These are phyloP conservation scores for Mycteria americana DNA, from an alignment of 2,797 vertebrate genomes.

Conservation along the genomic window DNA sequence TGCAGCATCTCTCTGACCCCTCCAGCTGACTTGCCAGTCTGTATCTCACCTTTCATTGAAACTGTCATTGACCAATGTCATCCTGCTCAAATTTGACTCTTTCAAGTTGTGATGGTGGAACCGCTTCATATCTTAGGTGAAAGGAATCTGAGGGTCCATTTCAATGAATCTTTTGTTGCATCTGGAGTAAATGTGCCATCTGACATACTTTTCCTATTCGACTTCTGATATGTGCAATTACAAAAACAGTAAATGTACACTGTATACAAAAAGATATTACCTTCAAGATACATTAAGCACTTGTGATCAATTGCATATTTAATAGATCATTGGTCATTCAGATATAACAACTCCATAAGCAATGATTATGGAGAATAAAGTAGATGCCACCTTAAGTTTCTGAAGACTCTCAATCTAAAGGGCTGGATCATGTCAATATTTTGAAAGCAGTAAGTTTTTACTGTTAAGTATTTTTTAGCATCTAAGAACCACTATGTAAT, in stretches of 20 bases:
- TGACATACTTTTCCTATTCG: not conserved
- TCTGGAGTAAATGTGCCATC: not conserved
- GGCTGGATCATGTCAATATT: not conserved
- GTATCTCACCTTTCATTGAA: not conserved
- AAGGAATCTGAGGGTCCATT: not conserved
- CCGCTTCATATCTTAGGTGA: not conserved
- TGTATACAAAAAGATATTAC: not conserved
- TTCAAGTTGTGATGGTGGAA: not conserved
- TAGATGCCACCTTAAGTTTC: not conserved
- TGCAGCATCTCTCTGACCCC: not conserved
- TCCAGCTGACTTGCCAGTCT: not conserved
- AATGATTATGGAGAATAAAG: not conserved
- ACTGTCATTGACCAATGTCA: not conserved
- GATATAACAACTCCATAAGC: not conserved
- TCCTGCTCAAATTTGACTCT: not conserved
- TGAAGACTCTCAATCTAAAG: not conserved
- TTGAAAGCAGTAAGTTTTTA: not conserved
- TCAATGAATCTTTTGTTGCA: not conserved
- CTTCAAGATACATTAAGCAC: not conserved
- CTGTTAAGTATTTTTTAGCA: not conserved
- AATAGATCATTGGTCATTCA: not conserved
- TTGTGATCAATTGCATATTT: not conserved
- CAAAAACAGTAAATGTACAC: not conserved
- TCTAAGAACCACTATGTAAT: not conserved
- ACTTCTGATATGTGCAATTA: not conserved